Conservation (phyloP, 2,113 vertebrate species). For the Amphiprion ocellaris region DNA sequence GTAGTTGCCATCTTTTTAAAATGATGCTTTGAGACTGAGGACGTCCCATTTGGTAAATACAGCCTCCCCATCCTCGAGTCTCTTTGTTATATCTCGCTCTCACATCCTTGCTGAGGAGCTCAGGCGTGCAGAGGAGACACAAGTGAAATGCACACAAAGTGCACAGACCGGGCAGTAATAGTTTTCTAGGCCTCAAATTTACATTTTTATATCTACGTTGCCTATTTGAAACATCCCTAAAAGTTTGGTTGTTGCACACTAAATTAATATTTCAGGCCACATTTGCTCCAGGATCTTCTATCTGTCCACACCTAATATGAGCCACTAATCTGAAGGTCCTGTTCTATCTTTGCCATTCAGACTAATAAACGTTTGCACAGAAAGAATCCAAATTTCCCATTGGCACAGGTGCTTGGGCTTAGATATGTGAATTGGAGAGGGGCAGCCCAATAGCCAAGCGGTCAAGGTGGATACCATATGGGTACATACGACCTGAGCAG, state of each 20-base stretch:
- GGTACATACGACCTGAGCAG: too few relatives aligned
- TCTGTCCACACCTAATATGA: not conserved
- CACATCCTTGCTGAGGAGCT: too few relatives aligned
- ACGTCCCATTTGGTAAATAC: not conserved
- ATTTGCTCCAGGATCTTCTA: not conserved
- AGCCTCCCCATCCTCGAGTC: not conserved
- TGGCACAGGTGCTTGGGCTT: too few relatives aligned
- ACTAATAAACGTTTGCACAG: not conserved
- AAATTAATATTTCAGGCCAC: not conserved
- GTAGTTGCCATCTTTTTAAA: too few relatives aligned
- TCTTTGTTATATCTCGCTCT: not conserved
- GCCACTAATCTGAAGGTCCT: constrained; percentile 17
- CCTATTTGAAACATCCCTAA: not conserved
- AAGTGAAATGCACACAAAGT: not conserved
- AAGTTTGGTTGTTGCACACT: not conserved
- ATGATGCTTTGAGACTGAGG: too few relatives aligned
- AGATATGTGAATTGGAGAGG: too few relatives aligned
- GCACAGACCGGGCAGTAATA: not conserved
- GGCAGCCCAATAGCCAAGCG: too few relatives aligned
- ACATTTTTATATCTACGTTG: not conserved
- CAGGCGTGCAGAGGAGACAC: not conserved
- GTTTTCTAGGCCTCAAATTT: not conserved
- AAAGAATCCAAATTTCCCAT: too few relatives aligned
- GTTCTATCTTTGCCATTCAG: constrained; percentile 14
- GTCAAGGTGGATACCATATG: too few relatives aligned